Evolutionary conservation across 2,888 invertebrate genomes (phyloP), one percentile per base, ranked within the genome.

Genomic region (Allolobophora icterica): DNA sequence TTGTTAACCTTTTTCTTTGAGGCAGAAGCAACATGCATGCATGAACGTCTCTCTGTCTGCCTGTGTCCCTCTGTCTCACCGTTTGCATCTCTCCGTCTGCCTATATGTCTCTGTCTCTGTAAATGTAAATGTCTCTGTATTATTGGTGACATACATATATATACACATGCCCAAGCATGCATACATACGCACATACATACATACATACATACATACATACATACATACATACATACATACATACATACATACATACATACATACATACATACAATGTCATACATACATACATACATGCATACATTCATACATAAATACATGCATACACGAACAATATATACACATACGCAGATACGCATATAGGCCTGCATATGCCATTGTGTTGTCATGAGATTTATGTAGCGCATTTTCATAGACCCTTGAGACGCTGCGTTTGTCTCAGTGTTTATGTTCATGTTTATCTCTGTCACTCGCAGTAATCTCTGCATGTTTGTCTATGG

Each of bases 1-100:
- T n/a, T 90, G 58, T 33, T 90, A 30, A 52, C 45, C 52, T 58
- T 52, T 40, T 52, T 52, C 58, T 42, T 90, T 52, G 90, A 30
- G 35, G 33, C 33, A 33, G 40, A 21, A 58, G 40, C 42, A 71
- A 24, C 2, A 52, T 52, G 52, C 52, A 24, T 24, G 52, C 52
- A 52, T 52, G 52, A 52, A 24, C 21, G 52, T 8, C 71, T 71
- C 71, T n/a, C 71, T 71, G n/a, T n/a, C n/a, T 30, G 11, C 11
- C 71, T 71, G 8, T 71, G 24, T 52, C 6, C 11, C n/a, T n/a
- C n/a, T 71, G 71, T 71, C 8, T n/a, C 71, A 17, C 45, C 13
- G 19, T 45, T 19, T 45, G 45, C 17, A 11, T 71, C 71, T 71
- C 8, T 8, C n/a, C 17, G 11, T 71, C 30, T 71, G 30, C 17